These are phyloP conservation scores for Halcyon senegalensis DNA, from an alignment of 2,113 vertebrate genomes.

Conservation along the genomic window DNA sequence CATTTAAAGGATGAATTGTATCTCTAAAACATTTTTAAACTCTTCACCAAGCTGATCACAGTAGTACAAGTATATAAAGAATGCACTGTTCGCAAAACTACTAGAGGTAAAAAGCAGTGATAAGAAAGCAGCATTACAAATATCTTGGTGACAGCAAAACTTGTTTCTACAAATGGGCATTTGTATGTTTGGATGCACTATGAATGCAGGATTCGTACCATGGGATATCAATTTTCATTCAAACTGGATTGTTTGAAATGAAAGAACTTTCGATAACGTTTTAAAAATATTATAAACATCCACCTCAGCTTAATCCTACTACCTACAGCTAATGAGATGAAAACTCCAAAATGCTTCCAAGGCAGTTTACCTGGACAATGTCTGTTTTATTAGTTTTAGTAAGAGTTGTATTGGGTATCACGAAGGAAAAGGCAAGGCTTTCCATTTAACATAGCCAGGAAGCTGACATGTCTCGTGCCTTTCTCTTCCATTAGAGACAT, in stretches of 20 bases:
- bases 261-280: not conserved
- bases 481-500: slow-evolving; percentile 58
- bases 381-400: slow-evolving; percentile 25
- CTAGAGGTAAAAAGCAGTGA: not conserved
- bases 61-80: not conserved
- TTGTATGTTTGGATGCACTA: not conserved
- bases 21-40: not conserved
- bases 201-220: not conserved
- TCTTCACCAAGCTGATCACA: not conserved
- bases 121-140: not conserved
- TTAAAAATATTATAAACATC: not conserved
- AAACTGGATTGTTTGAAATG: not conserved
- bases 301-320: not conserved
- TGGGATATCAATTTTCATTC: not conserved
- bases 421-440: not conserved
- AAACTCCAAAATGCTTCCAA: slow-evolving; percentile 1
- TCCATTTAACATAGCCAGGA: not conserved
- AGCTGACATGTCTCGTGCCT: slow-evolving; percentile 44
- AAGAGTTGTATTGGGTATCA: not conserved
- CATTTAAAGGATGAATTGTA: not conserved
- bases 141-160: not conserved
- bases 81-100: not conserved
- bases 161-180: not conserved
- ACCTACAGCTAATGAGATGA: not conserved
- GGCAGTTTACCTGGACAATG: slow-evolving; percentile 26